Percentiles rank a stretch among this genome's conserved stretches.
phyloP scores from a whole-genome alignment of 1,140 invertebrate species.

The Yoshiicerus persimilis region DNA sequence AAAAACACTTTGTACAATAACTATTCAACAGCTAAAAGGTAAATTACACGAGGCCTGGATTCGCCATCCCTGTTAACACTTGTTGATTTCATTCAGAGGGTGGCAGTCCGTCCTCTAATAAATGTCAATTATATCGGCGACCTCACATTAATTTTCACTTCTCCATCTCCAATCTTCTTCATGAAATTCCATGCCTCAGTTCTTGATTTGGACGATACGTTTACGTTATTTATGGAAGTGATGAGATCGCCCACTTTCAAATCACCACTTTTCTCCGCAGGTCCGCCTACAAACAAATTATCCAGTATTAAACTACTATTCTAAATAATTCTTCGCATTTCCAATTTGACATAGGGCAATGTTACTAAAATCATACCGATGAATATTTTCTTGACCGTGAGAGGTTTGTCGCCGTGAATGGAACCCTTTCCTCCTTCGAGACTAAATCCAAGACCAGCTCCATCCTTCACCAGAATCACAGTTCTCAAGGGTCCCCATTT shows the following conservation, averaged over 20 bases:
- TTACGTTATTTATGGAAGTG: conserved; percentile 75
- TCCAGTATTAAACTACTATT: not conserved
- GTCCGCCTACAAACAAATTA: conserved; percentile 67
- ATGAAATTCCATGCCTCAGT: conserved; percentile 92
- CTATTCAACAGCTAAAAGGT: not conserved
- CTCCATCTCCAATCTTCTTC: conserved; percentile 50
- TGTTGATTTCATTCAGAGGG: not conserved
- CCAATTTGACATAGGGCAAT: not conserved
- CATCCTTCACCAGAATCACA: conserved; percentile 78
- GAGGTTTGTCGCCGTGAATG: conserved; percentile 78
- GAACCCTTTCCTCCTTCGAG: conserved; percentile 89
- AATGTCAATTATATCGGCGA: conserved; percentile 25
- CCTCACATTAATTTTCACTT: conserved; percentile 45
- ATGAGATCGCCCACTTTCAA: conserved; percentile 84
- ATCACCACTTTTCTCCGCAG: conserved; percentile 82
- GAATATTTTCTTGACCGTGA: conserved; percentile 87
- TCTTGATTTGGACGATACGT: conserved; percentile 78
- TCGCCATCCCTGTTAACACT: not conserved
- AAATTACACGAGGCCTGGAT: not conserved
- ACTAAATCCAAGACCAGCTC: conserved; percentile 86
- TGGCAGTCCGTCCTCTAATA: not conserved
- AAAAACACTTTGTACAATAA: conserved; percentile 17
- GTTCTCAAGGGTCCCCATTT: conserved; percentile 49
- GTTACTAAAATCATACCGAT: conserved; percentile 65
- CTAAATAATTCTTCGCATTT: not conserved